Evolutionary conservation across 2,113 vertebrate species (phyloP).

Genomic region (Anolis carolinensis): DNA sequence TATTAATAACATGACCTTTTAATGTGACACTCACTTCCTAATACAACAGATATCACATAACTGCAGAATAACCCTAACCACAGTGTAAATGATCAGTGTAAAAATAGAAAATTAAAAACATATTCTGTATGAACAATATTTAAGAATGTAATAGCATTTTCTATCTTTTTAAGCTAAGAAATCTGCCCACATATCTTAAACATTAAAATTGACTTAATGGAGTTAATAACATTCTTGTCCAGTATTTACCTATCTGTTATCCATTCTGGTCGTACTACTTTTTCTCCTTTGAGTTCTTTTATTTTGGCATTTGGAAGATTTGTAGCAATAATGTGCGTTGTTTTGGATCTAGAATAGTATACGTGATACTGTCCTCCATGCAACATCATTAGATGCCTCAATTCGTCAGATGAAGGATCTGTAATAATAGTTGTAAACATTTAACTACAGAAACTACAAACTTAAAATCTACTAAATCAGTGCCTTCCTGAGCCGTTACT

Average conservation of each 20-base stretch:
- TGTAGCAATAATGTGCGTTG: slow-evolving; percentile 95
- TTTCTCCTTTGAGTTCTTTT: slow-evolving; percentile 90
- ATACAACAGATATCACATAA: not conserved
- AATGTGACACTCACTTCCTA: not conserved
- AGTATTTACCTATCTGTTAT: slow-evolving; percentile 90
- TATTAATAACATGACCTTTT: not conserved
- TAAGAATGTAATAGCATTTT: not conserved
- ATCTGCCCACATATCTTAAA: not conserved
- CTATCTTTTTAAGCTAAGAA: not conserved
- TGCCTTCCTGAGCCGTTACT: not conserved
- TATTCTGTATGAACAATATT: not conserved
- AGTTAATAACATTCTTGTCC: not conserved
- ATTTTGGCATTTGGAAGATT: slow-evolving; percentile 97
- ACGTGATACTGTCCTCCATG: slow-evolving; percentile 94
- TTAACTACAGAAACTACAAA: not conserved
- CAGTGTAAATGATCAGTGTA: not conserved
- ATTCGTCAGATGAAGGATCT: slow-evolving; percentile 94
- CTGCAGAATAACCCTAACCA: not conserved
- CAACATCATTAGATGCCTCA: slow-evolving; percentile 93
- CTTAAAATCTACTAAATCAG: not conserved
- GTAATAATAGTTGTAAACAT: slow-evolving; percentile 32
- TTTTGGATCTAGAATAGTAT: slow-evolving; percentile 95
- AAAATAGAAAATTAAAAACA: slow-evolving; percentile 18
- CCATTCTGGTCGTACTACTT: slow-evolving; percentile 94
- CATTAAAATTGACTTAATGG: not conserved